Evolutionary conservation across 2,113 vertebrate genomes (phyloP).

Genomic region (Nestor notabilis): DNA sequence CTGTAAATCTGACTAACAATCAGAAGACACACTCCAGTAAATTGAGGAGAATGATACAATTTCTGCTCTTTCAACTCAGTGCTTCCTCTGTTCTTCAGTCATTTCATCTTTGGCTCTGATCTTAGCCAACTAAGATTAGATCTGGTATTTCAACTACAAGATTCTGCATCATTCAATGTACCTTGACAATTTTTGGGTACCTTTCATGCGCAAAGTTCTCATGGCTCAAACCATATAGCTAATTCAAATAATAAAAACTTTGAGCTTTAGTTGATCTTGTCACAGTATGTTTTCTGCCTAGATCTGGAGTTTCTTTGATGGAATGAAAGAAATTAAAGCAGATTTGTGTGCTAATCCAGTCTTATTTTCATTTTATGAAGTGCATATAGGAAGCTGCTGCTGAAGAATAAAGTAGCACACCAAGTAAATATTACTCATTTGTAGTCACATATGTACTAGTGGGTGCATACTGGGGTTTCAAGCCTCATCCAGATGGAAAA

Average conservation of each 20-base stretch:
- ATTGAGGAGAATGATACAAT: not conserved
- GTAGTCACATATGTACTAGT: slow-evolving; percentile 6
- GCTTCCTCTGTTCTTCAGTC: not conserved
- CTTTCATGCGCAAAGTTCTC: not conserved
- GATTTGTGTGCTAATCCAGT: not conserved
- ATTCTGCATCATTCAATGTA: not conserved
- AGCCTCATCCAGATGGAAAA: slow-evolving; percentile 16
- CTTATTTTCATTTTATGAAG: slow-evolving; percentile 32
- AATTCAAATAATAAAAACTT: not conserved
- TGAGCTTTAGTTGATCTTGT: not conserved
- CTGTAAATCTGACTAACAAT: not conserved
- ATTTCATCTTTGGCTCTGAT: not conserved
- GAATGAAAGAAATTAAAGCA: slow-evolving; percentile 32
- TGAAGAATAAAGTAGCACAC: not conserved
- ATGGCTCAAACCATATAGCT: not conserved
- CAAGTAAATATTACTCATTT: slow-evolving; percentile 44
- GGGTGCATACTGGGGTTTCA: not conserved
- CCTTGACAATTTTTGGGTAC: not conserved
- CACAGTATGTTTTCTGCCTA: not conserved
- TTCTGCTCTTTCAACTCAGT: not conserved
- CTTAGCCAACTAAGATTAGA: not conserved
- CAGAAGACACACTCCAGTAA: not conserved
- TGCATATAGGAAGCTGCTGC: not conserved
- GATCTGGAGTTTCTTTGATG: not conserved
- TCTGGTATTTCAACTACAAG: not conserved